Evolutionary conservation across 30 jellyfish, hydroid and myxozoan species (phyloP).

Genomic region (Aurelia coerulea): DNA sequence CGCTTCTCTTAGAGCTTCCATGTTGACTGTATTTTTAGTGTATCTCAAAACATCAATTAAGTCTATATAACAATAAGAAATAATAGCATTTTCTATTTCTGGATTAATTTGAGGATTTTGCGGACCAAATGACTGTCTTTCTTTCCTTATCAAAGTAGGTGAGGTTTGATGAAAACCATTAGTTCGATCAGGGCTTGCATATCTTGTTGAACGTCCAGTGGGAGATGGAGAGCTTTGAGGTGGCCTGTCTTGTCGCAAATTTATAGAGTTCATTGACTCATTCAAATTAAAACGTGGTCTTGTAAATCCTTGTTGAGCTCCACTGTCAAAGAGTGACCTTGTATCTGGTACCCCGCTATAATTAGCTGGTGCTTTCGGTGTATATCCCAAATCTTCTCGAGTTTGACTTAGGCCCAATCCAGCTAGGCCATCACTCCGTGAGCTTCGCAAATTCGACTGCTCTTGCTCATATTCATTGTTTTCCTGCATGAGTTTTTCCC

Average conservation of each 20-base stretch:
- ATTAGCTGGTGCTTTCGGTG: conserved; percentile 54
- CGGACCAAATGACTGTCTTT: conserved; percentile 81
- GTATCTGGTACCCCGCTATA: conserved; percentile 64
- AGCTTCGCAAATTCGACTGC: conserved; percentile 21
- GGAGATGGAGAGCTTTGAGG: conserved; percentile 53
- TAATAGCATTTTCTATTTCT: conserved; percentile 76
- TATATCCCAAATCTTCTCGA: conserved; percentile 44
- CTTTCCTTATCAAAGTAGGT: conserved; percentile 65
- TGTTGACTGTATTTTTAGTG: conserved; percentile 53
- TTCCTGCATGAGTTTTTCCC: conserved; percentile 58
- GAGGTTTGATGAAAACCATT: conserved; percentile 72
- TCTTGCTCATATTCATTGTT: conserved; percentile 29
- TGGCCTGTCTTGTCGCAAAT: conserved; percentile 30
- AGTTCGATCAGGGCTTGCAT: conserved; percentile 26
- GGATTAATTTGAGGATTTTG: conserved; percentile 77
- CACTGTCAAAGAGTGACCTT: conserved; percentile 38
- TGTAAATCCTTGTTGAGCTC: conserved; percentile 31
- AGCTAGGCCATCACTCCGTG: conserved; percentile 19
- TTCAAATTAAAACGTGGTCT: conserved; percentile 42
- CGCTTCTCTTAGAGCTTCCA: conserved; percentile 60
- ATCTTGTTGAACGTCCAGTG: conserved; percentile 1
- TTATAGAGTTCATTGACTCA: conserved; percentile 47
- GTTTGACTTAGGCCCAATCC: conserved; percentile 13
- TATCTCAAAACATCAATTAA: conserved; percentile 67
- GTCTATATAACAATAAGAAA: conserved; percentile 74